Percentiles rank a stretch among this genome's conserved stretches.
Conservation (phyloP, 92 coral and sea anemone species). For the Heliopora coerulea region DNA sequence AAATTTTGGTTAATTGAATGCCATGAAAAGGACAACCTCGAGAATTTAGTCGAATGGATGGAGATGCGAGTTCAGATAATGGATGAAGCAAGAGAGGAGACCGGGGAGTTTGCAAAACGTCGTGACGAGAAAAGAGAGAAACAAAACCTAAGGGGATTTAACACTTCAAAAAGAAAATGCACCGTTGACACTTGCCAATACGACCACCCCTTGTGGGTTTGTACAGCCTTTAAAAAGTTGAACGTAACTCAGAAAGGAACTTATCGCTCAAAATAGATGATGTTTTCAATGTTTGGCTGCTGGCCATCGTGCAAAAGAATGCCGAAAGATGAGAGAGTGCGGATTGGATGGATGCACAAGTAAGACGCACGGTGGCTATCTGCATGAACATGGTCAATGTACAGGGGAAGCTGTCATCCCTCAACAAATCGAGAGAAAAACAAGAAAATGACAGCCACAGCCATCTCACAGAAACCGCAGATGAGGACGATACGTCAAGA, state of each 20-base stretch:
- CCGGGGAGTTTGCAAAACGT: not conserved
- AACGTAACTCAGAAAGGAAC: constrained; percentile 19
- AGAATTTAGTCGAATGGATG: constrained; percentile 4
- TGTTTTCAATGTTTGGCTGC: constrained; percentile 37
- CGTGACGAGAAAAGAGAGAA: not conserved
- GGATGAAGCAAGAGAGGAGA: constrained; percentile 33
- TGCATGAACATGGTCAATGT: constrained; percentile 13
- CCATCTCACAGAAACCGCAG: not conserved
- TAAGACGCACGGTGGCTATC: constrained; percentile 43
- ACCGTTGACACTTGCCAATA: constrained; percentile 11
- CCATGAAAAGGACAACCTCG: constrained; percentile 4
- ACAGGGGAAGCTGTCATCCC: constrained; percentile 14
- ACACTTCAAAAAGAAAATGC: not conserved
- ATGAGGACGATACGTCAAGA: not conserved
- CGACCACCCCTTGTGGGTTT: constrained; percentile 38
- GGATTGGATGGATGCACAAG: constrained; percentile 42
- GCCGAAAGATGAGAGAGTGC: no score
- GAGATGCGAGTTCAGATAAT: constrained; percentile 16
- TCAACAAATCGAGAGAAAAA: not conserved
- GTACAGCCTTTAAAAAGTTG: constrained; percentile 31
- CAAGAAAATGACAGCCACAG: not conserved
- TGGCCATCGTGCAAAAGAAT: constrained; percentile 34
- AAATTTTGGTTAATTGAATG: constrained; percentile 13
- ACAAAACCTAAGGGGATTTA: not conserved
- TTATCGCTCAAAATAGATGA: constrained; percentile 3